Evolutionary conservation across 2,113 vertebrate species (phyloP), one percentile per base, ranked within the genome.

Genomic region (Xiphias gladius): DNA sequence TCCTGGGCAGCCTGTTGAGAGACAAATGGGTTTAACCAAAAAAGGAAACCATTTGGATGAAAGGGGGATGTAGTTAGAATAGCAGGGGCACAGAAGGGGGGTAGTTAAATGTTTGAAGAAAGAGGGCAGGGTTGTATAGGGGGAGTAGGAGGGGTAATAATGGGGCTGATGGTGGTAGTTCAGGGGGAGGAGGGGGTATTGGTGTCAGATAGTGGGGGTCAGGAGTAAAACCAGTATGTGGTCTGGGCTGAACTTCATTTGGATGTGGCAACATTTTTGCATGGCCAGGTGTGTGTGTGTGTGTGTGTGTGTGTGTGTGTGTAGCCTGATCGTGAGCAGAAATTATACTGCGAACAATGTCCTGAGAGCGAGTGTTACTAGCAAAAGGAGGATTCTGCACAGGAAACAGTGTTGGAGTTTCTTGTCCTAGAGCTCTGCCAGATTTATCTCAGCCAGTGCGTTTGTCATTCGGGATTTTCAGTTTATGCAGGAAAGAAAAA

Each of bases 11-110:
- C 80, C 83, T 85, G 69, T 63, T 62, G 84, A 69, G 77, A 85
- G 81, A 86, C 87, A 87, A 89, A 87, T 76, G 85, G 41, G 6
- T 52, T 72, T 0, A 12, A 76, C 58, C 64, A 82, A 78, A 79
- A 86, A 91, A 88, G 78, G 76, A 80, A 83, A 55, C 75, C 90
- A 86, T 82, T 86, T 88, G 86, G 72, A 30, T 59, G 68, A 35
- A 43, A 30, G 4, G 12, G 28, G 19, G 54, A 48, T 7, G 75
- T 20, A 30, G 75, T 52, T 46, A 22, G 17, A 30, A 39, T 5
- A 55, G 67, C 12, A 59, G 50, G 22, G 17, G 37, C 11, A 39
- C 37, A 14, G 50, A 41, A 4, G 28, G 19, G 10, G 62, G 57
- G 61, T 2, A 12, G 67, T 54, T 63, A 63, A 37, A 26, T 2